Base-by-base conservation (phyloP, 2,113 vertebrate genomes). In the Spilogale gracilis region DNA sequence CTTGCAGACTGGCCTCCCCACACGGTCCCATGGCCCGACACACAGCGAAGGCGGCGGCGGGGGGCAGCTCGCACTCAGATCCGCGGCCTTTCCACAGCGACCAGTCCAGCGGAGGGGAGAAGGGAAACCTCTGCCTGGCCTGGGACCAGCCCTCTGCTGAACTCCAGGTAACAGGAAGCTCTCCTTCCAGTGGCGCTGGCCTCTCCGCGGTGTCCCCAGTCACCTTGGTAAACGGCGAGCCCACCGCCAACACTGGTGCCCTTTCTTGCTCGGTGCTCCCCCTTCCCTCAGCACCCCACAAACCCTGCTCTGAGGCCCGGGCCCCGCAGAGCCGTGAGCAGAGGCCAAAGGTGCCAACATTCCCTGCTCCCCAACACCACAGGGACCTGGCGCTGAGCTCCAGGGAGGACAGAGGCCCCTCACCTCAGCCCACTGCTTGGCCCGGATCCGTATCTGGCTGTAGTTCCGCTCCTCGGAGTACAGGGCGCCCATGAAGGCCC, bases 381-480 rank as follows among this genome's bases (percentile, higher is more conserved):
- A 6, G 1, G 27, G 38, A 30, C n/a, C 14, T 23, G 21, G 38
- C 1, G 32, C 48, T 45, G 27, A 2, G 0, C 1, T 11, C 0
- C 45, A 65, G 60, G 11, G 54, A 18, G 2, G 10, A 50, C 23
- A 10, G 8, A 25, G 30, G 58, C 0, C 4, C 73, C 99, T 98
- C 93, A 99, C 99, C 99, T 99, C 99, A 32, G 99, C 99, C 99
- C 99, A 99, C 96, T 99, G 99, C 10, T 99, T 98, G 23, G 99
- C 99, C 45, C 99, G 98, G 98, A 99, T 99, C 97, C 99, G 98
- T 98, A 99, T 99, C 90, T 99, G 99, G 74, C 99, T 99, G 98
- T 98, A 99, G 99, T 98, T 99, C 96, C 99, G 99, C 71, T 99
- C 99, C 96, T 99, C 99, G 0, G 99, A 99, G 1, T 99, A 99